phyloP scores from a whole-genome alignment of 2,888 invertebrate genomes.

The Dynastes maya region DNA sequence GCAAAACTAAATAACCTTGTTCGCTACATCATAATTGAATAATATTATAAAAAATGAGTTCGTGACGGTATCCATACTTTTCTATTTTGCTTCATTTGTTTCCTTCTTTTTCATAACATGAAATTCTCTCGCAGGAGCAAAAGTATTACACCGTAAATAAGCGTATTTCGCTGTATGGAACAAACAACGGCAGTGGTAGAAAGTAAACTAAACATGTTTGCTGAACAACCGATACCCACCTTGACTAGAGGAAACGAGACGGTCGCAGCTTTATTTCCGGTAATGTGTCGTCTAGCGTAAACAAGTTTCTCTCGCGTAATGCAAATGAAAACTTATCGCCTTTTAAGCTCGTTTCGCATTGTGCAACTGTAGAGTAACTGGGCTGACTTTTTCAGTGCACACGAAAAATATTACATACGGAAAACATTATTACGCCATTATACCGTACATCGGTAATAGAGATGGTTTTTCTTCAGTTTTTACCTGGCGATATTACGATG shows the following conservation, averaged over 20 bases:
- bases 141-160: not conserved
- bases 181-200: too few species aligned
- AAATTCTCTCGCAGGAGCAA: not conserved
- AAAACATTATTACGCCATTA: not conserved
- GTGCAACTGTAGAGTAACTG: not conserved
- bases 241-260: too few species aligned
- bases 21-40: too few species aligned
- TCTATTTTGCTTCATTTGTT: too few species aligned
- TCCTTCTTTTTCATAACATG: too few species aligned
- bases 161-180: not conserved
- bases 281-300: slow-evolving; percentile 1
- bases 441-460: not conserved
- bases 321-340: slow-evolving; percentile 33
- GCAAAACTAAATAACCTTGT: too few species aligned
- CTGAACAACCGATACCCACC: too few species aligned
- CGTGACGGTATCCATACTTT: too few species aligned
- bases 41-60: too few species aligned
- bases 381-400: not conserved
- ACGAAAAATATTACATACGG: not conserved
- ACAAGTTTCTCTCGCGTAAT: not conserved
- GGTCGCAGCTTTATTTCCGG: not conserved
- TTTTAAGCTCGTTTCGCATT: not conserved
- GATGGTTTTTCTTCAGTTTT: not conserved
- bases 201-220: too few species aligned
- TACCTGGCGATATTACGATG: too few species aligned